Evolutionary conservation across 2,888 invertebrate genomes (phyloP).

Genomic region (Drosophila mettleri): DNA sequence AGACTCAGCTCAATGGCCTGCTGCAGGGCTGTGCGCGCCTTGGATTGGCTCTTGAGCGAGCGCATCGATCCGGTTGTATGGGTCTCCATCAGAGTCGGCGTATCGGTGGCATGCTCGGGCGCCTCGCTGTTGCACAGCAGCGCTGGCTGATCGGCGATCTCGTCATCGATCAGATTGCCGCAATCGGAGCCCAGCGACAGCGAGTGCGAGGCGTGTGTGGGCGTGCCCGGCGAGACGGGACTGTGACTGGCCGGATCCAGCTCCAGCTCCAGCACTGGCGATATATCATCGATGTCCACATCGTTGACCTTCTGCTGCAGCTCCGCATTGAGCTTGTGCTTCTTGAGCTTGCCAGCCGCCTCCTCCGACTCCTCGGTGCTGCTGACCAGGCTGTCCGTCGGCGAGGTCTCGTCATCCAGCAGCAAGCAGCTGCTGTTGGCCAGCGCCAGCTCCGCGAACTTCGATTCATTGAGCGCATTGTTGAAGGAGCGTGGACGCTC

Average conservation of each 20-base stretch:
- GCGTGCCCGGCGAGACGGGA: constrained; percentile 90
- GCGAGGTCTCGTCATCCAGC: constrained; percentile 93
- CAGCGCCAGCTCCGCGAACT: constrained; percentile 90
- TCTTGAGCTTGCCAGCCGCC: constrained; percentile 81
- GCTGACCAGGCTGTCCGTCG: constrained; percentile 91
- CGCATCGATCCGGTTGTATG: constrained; percentile 84
- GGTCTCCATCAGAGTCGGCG: constrained; percentile 84
- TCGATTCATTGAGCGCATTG: constrained; percentile 84
- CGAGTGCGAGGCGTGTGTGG: constrained; percentile 92
- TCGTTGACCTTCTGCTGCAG: constrained; percentile 85
- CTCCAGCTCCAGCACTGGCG: constrained; percentile 84
- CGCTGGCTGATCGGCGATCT: constrained; percentile 95
- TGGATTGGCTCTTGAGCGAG: constrained; percentile 79
- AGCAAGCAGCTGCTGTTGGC: constrained; percentile 89
- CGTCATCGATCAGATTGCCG: constrained; percentile 93
- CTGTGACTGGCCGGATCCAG: constrained; percentile 71
- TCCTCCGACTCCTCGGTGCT: constrained; percentile 84
- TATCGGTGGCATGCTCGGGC: constrained; percentile 83
- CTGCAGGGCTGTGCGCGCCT: constrained; percentile 81
- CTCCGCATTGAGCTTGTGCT: constrained; percentile 84
- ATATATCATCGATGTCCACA: constrained; percentile 85
- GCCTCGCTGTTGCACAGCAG: constrained; percentile 90
- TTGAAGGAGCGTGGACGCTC: constrained; percentile 81
- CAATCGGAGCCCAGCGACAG: constrained; percentile 90
- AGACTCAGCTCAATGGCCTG: constrained; percentile 85